Evolutionary conservation across 2,113 vertebrate species (phyloP), one percentile per base, ranked within the genome.

Genomic region (Calcarius ornatus): DNA sequence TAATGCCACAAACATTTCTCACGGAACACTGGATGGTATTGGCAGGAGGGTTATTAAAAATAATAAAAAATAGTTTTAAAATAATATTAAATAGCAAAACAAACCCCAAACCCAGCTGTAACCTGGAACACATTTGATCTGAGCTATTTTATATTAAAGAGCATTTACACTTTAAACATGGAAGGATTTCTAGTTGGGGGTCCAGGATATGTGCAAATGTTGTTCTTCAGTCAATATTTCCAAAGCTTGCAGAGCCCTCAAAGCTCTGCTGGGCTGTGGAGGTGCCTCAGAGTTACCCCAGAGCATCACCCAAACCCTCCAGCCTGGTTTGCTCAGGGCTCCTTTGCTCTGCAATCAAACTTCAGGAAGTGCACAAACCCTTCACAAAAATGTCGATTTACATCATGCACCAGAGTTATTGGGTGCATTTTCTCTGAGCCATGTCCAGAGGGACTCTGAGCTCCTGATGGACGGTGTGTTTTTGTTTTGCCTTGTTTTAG

Each of bases 1-100:
- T 93, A 91, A 75, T 64, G 65, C 48, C 90, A 71, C 61, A 82
- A 91, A 90, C 73, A 30, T 92, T 91, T 92, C 92, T 75, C 16
- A 23, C 1, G 0, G 69, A 89, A 73, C 33, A 8, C 30, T 71
- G 30, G 53, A 72, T 84, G 70, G 50, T 79, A 60, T 40, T 93
- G 92, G 78, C 70, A 79, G 78, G 40, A 81, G 13, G 13, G 17
- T 81, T 91, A 79, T 79, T 90, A 85, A 87, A 87, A 91, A 90
- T 16, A 59, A 59, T 59, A 16, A 35, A 35, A 57, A 16, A 24
- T 59, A 35, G 24, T 35, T 57, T 11, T 15, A 15, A 57, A 35
- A 35, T 35, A 35, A 25, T 24, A 24, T 17, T 91, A 82, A 84
- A 87, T 87, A 87, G 57, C 70, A 76, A 95, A 95, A 64, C 75